phyloP scores from a whole-genome alignment of 2,113 vertebrate genomes.

The Pyxicephalus adspersus region DNA sequence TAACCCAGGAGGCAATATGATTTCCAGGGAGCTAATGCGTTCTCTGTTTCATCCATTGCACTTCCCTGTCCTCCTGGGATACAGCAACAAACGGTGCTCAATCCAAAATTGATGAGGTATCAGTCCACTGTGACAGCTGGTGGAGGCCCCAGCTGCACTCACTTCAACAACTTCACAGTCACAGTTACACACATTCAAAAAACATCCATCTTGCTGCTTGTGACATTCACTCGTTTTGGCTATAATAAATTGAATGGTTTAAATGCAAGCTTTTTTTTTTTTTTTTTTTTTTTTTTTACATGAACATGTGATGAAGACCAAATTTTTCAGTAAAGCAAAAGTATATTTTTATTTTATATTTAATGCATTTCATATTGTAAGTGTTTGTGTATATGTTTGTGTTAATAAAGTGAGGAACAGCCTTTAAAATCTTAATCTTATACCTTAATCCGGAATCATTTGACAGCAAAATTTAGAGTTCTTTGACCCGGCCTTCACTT shows the following conservation, averaged over 20 bases:
- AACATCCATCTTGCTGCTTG: slow-evolving; percentile 10
- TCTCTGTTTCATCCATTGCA: slow-evolving; percentile 11
- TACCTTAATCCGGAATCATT: no score
- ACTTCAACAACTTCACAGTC: not conserved
- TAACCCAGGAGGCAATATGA: slow-evolving; percentile 36
- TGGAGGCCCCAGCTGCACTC: not conserved
- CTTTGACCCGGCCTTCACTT: no score
- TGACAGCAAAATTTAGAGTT: no score
- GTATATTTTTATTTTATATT: no score
- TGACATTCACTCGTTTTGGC: slow-evolving; percentile 7
- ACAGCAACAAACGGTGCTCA: slow-evolving; percentile 12
- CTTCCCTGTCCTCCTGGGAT: slow-evolving; percentile 5
- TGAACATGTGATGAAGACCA: no score
- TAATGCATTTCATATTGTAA: no score
- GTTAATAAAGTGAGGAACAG: no score
- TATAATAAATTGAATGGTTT: not conserved
- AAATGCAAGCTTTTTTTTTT: not conserved
- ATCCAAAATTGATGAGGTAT: slow-evolving; percentile 45
- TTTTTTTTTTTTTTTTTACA: no score
- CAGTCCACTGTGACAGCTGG: slow-evolving; percentile 24
- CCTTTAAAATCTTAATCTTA: no score
- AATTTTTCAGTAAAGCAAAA: no score
- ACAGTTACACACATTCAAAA: slow-evolving; percentile 14
- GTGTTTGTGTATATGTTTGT: no score
- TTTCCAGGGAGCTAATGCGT: slow-evolving; percentile 27